Conservation (phyloP, 1,140 invertebrate species). For the Anoplolepis gracilipes region DNA sequence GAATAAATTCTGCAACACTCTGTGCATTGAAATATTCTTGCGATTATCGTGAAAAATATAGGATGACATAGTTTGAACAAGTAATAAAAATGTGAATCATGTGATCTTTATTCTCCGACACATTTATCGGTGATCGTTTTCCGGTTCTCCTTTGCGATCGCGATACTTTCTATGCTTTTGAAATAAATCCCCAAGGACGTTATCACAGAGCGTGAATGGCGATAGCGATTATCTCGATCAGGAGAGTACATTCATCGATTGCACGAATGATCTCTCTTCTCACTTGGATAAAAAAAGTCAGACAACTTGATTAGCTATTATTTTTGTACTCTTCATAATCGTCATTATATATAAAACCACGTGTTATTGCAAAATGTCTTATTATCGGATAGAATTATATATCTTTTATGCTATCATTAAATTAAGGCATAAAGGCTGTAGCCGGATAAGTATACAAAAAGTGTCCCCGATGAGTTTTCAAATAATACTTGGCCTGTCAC, state of each 20-base stretch:
- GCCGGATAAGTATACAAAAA: too few relatives aligned
- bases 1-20: not conserved
- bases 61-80: not conserved
- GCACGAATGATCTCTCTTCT: not conserved
- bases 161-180: slow-evolving; percentile 29
- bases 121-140: slow-evolving; percentile 3
- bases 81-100: slow-evolving; percentile 4
- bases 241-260: not conserved
- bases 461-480: too few relatives aligned
- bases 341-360: not conserved
- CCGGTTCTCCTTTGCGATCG: slow-evolving; percentile 32
- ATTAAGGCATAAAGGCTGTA: not conserved
- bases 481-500: too few relatives aligned
- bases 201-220: slow-evolving; percentile 14
- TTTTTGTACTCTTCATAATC: not conserved
- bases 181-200: slow-evolving; percentile 45
- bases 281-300: not conserved
- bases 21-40: not conserved
- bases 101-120: not conserved
- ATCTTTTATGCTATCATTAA: too few relatives aligned
- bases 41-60: not conserved
- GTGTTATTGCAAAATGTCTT: not conserved
- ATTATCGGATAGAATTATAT: not conserved
- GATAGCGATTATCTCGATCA: slow-evolving; percentile 46
- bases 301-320: not conserved